phyloP scores from a whole-genome alignment of 2,113 vertebrate genomes.

The Onychostruthus taczanowskii region DNA sequence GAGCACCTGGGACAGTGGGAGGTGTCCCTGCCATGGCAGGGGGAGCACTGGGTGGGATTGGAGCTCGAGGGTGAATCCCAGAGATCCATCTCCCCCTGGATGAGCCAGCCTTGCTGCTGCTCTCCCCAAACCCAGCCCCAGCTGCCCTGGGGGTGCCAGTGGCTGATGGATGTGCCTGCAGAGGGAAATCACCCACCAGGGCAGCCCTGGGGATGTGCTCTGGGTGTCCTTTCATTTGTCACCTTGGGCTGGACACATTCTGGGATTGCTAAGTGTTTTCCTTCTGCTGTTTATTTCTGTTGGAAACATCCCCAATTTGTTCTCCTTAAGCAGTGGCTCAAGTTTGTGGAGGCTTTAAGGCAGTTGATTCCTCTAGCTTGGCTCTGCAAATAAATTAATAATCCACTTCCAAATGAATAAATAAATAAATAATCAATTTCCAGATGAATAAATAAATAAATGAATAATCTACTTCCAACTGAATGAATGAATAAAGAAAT shows the following conservation, averaged over 20 bases:
- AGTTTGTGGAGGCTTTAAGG: not conserved
- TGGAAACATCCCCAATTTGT: not conserved
- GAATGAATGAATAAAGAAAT: not conserved
- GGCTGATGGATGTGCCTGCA: constrained; percentile 31
- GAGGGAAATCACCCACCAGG: not conserved
- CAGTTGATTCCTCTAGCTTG: not conserved
- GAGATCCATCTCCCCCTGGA: not conserved
- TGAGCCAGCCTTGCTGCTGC: not conserved
- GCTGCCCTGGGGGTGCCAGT: not conserved
- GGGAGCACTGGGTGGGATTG: not conserved
- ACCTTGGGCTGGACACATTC: not conserved
- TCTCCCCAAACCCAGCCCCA: not conserved
- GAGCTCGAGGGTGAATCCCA: not conserved
- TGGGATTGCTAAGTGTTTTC: not conserved
- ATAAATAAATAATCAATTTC: not conserved
- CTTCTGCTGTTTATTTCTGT: constrained; percentile 30
- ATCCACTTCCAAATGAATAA: not conserved
- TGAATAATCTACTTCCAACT: not conserved
- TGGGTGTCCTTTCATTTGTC: not conserved
- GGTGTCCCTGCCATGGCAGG: not conserved
- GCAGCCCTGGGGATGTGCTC: not conserved
- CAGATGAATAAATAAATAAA: not conserved
- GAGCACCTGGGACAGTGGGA: not conserved
- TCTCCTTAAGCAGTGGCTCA: not conserved
- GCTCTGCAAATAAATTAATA: not conserved